These are phyloP conservation scores for Chamaea fasciata DNA, from an alignment of 2,113 vertebrate species.

Conservation along the genomic window DNA sequence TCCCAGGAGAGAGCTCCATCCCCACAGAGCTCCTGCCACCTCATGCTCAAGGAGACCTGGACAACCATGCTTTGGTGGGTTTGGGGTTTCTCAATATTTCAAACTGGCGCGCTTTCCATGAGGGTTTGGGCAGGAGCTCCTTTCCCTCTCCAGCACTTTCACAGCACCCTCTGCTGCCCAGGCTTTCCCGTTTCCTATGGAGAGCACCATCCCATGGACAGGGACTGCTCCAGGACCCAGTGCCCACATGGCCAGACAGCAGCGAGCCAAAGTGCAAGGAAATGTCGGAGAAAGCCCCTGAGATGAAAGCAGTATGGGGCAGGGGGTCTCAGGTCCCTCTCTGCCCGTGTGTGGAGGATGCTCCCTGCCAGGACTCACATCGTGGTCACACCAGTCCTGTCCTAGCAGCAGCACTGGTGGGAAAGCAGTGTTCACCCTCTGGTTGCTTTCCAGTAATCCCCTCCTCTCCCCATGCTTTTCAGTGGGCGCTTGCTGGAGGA, in stretches of 20 bases:
- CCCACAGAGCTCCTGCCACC: background rate
- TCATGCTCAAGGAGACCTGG: background rate
- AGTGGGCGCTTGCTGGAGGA: background rate
- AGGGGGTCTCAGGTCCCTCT: background rate
- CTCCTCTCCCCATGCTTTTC: background rate
- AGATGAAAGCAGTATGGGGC: background rate
- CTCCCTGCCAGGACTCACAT: accelerated
- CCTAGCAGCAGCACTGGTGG: background rate
- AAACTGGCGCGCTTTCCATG: accelerated
- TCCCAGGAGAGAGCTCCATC: background rate
- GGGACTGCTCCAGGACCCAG: accelerated
- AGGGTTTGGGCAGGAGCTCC: background rate
- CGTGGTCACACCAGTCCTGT: background rate
- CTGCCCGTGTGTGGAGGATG: accelerated
- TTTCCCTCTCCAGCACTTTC: background rate
- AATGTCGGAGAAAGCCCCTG: background rate
- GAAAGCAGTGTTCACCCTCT: background rate
- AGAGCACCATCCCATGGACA: background rate
- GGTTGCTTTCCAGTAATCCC: background rate
- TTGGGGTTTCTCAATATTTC: accelerated
- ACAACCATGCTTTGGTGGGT: accelerated
- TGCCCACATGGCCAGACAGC: background rate
- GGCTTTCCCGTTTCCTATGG: background rate
- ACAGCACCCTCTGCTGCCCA: background rate
- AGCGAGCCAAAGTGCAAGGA: background rate